Evolutionary conservation across 2,797 vertebrate genomes (phyloP), one percentile per base, ranked within the genome.

Genomic region (Hydrolagus colliei): DNA sequence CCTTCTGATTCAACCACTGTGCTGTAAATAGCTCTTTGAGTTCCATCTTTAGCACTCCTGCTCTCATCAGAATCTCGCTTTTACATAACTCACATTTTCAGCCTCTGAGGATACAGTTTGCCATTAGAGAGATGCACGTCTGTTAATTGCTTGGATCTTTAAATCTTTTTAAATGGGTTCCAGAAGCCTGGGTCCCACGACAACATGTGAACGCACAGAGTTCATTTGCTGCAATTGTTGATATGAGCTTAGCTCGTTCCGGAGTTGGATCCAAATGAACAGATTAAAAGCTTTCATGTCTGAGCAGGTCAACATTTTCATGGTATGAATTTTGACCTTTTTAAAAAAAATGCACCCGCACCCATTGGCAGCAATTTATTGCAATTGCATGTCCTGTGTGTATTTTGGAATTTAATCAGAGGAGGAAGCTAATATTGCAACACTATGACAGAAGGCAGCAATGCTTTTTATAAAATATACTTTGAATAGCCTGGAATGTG

Each of bases 1-100:
- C 74, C 86, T 86, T 85, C 88, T 78, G 18, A 84, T 87, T 73
- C 68, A 85, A 63, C 86, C 16, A 72, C 86, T 87, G 86, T 88
- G 89, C 89, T 88, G 89, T 71, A 91, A 92, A 92, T 92, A 92
- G 88, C 90, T 86, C 86, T 79, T 65, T 87, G 87, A 86, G 85
- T 87, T 89, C 92, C 91, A 90, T 90, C 88, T 91, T 86, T 90
- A 90, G 90, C 89, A 86, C 86, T 86, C 80, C 89, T 77, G 86
- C 89, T 89, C 88, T 20, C 86, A 89, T 89, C 89, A 88, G 86
- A 88, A 71, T 87, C 88, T 88, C 72, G 72, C 86, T 87, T 89
- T 89, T 89, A 90, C 87, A 89, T 90, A 90, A 90, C 88, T 82
- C 68, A 74, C 76, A 86, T 86, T 85, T 72, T 84, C 20, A 71